Percentiles rank a stretch among this genome's conserved stretches.
These are phyloP conservation scores for Nyctalus aviator DNA, from an alignment of 2,797 vertebrate genomes.

Conservation along the genomic window DNA sequence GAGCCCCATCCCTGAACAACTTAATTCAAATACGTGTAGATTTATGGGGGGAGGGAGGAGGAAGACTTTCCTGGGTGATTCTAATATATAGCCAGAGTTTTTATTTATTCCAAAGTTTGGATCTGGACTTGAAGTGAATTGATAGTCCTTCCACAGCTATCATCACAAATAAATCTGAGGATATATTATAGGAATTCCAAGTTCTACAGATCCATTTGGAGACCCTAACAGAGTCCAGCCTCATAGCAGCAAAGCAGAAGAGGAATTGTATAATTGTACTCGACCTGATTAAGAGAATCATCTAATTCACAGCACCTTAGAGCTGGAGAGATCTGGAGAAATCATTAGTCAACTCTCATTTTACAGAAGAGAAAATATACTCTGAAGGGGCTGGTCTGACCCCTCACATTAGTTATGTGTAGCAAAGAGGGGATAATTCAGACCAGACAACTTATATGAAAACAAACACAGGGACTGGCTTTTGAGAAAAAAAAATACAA, in stretches of 20 bases:
- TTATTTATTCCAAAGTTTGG: background rate
- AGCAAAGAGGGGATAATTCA: background rate
- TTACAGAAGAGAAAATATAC: background rate
- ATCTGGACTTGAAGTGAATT: background rate
- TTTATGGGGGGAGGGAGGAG: background rate
- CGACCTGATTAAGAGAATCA: background rate
- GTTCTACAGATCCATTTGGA: background rate
- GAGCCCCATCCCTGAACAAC: background rate
- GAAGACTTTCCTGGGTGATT: too few species aligned
- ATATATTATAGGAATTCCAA: background rate
- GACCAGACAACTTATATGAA: background rate
- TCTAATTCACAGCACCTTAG: background rate
- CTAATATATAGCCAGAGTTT: background rate
- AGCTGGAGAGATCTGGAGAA: too few species aligned
- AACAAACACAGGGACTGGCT: background rate
- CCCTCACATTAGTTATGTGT: background rate
- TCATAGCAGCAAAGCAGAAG: background rate
- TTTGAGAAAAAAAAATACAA: background rate
- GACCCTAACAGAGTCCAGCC: background rate
- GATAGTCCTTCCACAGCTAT: background rate
- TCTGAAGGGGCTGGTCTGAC: background rate
- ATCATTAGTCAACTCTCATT: background rate
- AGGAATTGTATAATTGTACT: background rate
- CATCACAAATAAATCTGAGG: background rate
- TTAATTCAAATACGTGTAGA: background rate